A percentile compares a stretch with the other conserved stretches of the same genome.
Evolutionary conservation across 2,797 vertebrate genomes (phyloP).

Genomic region (Melanotaenia nigrans): DNA sequence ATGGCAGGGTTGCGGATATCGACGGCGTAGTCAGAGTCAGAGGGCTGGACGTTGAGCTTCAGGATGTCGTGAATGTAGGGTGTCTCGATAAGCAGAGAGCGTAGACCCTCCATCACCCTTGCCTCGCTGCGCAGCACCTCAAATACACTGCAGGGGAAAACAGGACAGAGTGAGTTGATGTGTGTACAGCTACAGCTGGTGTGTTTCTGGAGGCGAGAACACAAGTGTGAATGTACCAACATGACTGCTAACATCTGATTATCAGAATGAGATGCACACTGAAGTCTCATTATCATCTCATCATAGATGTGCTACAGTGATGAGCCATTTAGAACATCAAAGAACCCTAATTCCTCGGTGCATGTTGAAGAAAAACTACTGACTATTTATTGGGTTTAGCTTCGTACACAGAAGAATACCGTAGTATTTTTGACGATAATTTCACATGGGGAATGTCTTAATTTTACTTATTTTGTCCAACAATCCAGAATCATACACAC

Average conservation of each 20-base stretch:
- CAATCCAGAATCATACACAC: neutral
- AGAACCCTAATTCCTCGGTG: neutral
- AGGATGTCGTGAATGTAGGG: constrained; percentile 92
- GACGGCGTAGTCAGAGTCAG: constrained; percentile 94
- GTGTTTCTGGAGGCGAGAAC: neutral
- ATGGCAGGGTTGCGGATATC: constrained; percentile 93
- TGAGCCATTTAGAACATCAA: neutral
- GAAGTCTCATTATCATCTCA: constrained; percentile 10
- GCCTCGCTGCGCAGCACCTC: constrained; percentile 93
- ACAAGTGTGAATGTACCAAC: neutral
- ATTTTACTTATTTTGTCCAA: neutral
- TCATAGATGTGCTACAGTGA: neutral
- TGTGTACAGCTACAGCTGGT: neutral
- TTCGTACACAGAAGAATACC: neutral
- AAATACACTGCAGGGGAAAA: constrained; percentile 83
- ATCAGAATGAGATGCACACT: neutral
- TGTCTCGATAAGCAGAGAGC: constrained; percentile 91
- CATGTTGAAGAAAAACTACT: neutral
- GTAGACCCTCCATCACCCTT: constrained; percentile 94
- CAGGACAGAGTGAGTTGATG: constrained; percentile 6
- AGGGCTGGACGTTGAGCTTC: constrained; percentile 93
- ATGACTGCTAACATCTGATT: constrained; percentile 1
- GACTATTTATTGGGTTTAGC: neutral
- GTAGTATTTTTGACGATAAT: neutral
- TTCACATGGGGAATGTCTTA: neutral